Evolutionary conservation across 2,888 invertebrate genomes (phyloP), one percentile per base, ranked within the genome.

Genomic region (Liopterus haemorrhoidalis): DNA sequence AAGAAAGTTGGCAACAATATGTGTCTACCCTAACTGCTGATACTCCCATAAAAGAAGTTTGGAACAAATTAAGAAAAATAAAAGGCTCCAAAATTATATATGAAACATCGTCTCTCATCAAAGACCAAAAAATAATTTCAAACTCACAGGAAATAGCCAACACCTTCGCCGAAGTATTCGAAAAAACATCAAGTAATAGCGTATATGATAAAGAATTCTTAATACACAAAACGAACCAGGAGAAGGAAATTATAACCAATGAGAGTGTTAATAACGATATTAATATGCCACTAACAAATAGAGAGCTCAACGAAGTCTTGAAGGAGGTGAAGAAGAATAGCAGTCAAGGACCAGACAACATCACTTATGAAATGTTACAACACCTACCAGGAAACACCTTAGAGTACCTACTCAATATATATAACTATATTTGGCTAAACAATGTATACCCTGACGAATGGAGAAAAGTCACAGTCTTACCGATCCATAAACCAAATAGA

Each of bases 31-130:
- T 37, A 8, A 21, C n/a, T 11, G 22, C 9, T 22, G 22, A 37
- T 19, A 37, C 37, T 9, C 22, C 21, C 5, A 24, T 11, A 3
- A 22, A 9, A 11, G 20, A 8, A 20, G 22, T 36, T 4, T 36
- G 36, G 36, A 36, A 36, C 22, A 36, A 21, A 36, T 21, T 36
- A 2, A 15, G 24, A 9, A 20, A 24, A 36, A 36, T 36, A 9
- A 35, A 35, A 35, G 19, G 9, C 8, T 9, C 14, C 20, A 11
- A 36, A 2, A 16, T 11, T 21, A 36, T 6, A 3, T 19, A 11
- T 12, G 12, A 14, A 21, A 36, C 15, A 6, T 12, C 22, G 5
- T 11, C 20, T 21, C n/a, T 36, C 5, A 36, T 12, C 5, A 12
- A 21, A 21, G 18, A 36, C 21, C 5, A 36, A 8, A 19, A 8